Evolutionary conservation across 2,113 vertebrate species (phyloP).

Genomic region (Setophaga kirtlandii): DNA sequence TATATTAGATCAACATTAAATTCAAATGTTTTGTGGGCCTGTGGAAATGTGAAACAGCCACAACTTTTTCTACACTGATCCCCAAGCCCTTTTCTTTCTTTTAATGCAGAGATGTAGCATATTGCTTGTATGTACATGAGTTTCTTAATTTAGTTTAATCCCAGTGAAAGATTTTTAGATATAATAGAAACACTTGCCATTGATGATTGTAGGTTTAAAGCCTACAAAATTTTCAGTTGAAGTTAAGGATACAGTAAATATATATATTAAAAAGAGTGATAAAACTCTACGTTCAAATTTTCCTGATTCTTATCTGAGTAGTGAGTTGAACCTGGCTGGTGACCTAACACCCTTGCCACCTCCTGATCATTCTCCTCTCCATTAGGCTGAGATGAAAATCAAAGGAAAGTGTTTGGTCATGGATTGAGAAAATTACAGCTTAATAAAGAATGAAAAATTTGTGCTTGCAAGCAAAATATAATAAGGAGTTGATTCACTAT

Average conservation of each 20-base stretch:
- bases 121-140: neutral
- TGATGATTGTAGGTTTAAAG: neutral
- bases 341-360: fast-evolving
- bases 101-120: neutral
- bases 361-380: neutral
- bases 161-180: neutral
- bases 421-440: neutral
- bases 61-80: neutral
- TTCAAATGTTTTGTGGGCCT: neutral
- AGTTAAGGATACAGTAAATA: neutral
- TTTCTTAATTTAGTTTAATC: neutral
- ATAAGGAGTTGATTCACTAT: neutral
- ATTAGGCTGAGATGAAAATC: neutral
- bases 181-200: neutral
- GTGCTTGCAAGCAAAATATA: neutral
- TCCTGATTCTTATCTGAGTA: neutral
- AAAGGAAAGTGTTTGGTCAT: neutral
- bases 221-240: neutral
- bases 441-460: neutral
- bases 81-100: neutral
- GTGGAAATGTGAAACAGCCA: neutral
- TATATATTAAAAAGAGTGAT: neutral
- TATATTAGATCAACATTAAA: neutral
- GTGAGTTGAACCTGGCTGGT: neutral
- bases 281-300: neutral